phyloP scores from a whole-genome alignment of 2,113 vertebrate species.

The Zingel zingel region DNA sequence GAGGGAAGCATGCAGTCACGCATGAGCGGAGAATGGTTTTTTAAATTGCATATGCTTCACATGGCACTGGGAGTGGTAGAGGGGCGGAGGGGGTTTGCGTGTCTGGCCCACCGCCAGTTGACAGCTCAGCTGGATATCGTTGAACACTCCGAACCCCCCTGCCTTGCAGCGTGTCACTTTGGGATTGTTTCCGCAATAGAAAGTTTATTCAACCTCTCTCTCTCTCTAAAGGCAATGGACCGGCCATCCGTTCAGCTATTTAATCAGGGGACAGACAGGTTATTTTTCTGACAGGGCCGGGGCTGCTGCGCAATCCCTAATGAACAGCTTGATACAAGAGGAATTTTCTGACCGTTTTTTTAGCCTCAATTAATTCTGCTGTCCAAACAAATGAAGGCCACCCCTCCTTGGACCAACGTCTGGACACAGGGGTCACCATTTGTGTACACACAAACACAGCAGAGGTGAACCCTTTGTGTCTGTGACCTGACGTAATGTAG shows the following conservation, averaged over 20 bases:
- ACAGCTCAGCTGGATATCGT: constrained; percentile 95
- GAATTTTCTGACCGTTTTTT: constrained; percentile 90
- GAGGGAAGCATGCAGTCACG: constrained; percentile 82
- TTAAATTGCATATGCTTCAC: constrained; percentile 88
- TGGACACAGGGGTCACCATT: constrained; percentile 87
- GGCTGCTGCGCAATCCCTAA: constrained; percentile 89
- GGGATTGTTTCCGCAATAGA: constrained; percentile 92
- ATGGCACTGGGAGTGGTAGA: constrained; percentile 80
- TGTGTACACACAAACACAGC: constrained; percentile 82
- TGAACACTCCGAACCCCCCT: constrained; percentile 87
- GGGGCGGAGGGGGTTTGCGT: constrained; percentile 84
- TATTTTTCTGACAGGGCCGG: constrained; percentile 93
- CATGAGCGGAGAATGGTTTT: constrained; percentile 85
- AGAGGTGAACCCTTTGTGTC: constrained; percentile 62
- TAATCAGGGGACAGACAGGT: constrained; percentile 88
- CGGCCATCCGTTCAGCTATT: constrained; percentile 86
- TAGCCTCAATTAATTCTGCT: constrained; percentile 96
- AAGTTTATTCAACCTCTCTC: constrained; percentile 97
- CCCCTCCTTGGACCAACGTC: constrained; percentile 84
- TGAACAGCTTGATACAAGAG: constrained; percentile 92
- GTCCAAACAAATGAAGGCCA: constrained; percentile 94
- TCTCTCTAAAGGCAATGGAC: constrained; percentile 72
- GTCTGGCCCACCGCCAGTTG: constrained; percentile 92
- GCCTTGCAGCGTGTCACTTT: constrained; percentile 91
- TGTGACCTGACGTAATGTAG: constrained; percentile 57